Evolutionary conservation across 2,113 vertebrate genomes (phyloP).

Genomic region (Penelope pileata): DNA sequence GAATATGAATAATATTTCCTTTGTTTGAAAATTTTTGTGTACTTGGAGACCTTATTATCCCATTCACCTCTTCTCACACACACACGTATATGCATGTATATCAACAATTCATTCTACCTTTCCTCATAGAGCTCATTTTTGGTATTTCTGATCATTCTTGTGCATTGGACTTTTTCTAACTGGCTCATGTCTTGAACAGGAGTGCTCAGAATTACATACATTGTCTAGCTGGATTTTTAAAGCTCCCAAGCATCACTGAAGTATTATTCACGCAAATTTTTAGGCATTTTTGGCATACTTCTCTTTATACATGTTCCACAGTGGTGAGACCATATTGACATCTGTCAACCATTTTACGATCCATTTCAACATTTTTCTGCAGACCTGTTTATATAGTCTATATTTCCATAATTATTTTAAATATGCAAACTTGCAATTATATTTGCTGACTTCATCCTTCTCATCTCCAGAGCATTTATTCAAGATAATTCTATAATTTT

Average conservation of each 20-base stretch:
- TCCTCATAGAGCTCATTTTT: not conserved
- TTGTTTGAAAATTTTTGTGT: not conserved
- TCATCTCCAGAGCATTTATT: not conserved
- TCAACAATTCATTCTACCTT: fast-evolving
- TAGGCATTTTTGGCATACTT: not conserved
- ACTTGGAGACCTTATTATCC: not conserved
- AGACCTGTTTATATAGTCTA: not conserved
- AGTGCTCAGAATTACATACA: not conserved
- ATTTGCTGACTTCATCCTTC: not conserved
- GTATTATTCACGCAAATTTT: not conserved
- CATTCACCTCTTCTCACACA: not conserved
- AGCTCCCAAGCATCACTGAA: not conserved
- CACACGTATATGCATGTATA: too few relatives aligned
- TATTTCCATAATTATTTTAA: not conserved
- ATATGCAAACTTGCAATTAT: not conserved
- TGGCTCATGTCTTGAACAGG: not conserved
- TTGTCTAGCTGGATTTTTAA: not conserved
- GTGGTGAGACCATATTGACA: not conserved
- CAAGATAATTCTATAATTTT: not conserved
- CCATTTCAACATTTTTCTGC: not conserved
- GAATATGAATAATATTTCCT: not conserved
- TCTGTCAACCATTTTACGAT: not conserved
- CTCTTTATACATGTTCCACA: not conserved
- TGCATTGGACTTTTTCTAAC: not conserved
- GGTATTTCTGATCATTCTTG: not conserved